Evolutionary conservation across 2,888 invertebrate species (phyloP).

Genomic region (Acanthoscelides obtectus): DNA sequence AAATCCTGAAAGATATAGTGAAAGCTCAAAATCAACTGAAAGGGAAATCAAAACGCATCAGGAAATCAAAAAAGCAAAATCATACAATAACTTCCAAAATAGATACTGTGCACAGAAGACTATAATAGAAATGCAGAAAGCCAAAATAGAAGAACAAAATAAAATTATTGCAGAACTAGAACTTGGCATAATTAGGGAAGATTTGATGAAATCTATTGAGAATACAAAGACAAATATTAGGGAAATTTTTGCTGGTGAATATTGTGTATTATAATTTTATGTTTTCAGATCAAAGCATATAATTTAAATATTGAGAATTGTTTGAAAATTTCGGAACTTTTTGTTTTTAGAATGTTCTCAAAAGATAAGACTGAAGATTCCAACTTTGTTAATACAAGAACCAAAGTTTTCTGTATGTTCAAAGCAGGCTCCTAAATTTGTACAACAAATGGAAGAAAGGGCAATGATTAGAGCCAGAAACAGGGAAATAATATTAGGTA

Average conservation of each 20-base stretch:
- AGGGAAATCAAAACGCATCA: background rate
- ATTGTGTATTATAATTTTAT: too few species aligned
- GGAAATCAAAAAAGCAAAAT: slow-evolving; percentile 6
- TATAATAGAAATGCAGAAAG: slow-evolving; percentile 67
- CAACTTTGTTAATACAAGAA: slow-evolving; percentile 48
- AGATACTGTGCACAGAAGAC: slow-evolving; percentile 65
- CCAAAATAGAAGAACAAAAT: slow-evolving; percentile 67
- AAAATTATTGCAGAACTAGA: slow-evolving; percentile 69
- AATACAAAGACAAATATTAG: slow-evolving; percentile 54
- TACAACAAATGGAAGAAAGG: slow-evolving; percentile 68
- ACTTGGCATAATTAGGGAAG: slow-evolving; percentile 63
- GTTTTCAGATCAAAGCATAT: too few species aligned
- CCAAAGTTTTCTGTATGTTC: slow-evolving; percentile 46
- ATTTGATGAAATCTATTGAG: slow-evolving; percentile 57
- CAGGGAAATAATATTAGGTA: slow-evolving; percentile 41
- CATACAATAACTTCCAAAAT: slow-evolving; percentile 27
- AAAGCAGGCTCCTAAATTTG: slow-evolving; percentile 61
- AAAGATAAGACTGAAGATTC: slow-evolving; percentile 48
- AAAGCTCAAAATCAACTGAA: background rate
- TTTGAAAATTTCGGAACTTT: too few species aligned
- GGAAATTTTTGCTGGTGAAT: slow-evolving; percentile 41
- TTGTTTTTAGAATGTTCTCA: slow-evolving; percentile 29
- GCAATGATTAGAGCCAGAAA: slow-evolving; percentile 59
- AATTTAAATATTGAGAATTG: too few species aligned
- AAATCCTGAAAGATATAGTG: background rate